These are phyloP conservation scores for Lanistes nyassanus DNA, from an alignment of 1,140 invertebrate species.

Conservation along the genomic window DNA sequence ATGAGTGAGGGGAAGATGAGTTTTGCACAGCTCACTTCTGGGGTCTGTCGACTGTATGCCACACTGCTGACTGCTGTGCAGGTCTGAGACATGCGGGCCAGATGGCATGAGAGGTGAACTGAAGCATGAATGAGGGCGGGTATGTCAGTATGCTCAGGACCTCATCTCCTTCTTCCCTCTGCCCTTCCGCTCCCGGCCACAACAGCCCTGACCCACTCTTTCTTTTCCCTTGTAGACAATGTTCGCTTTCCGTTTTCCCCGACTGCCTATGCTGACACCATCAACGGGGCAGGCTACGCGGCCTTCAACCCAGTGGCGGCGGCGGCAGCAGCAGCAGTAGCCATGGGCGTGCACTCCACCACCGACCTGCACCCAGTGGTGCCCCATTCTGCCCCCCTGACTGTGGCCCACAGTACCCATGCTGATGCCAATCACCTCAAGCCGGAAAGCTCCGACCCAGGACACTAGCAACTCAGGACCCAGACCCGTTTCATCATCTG, in stretches of 20 bases:
- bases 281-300: conserved; percentile 62
- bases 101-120: neutral
- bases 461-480: conserved; percentile 4
- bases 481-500: no score
- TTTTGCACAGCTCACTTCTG: no score
- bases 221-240: conserved; percentile 38
- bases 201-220: conserved; percentile 7
- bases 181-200: neutral
- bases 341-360: conserved; percentile 65
- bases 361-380: conserved; percentile 59
- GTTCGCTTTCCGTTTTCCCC: conserved; percentile 46
- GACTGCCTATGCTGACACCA: conserved; percentile 53
- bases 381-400: conserved; percentile 53
- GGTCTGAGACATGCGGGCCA: neutral
- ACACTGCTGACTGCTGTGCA: conserved; percentile 2
- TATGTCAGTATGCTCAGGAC: conserved; percentile 7
- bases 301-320: conserved; percentile 50
- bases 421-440: conserved; percentile 62
- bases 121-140: neutral
- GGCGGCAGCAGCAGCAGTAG: conserved; percentile 37
- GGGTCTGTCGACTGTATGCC: neutral
- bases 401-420: conserved; percentile 59
- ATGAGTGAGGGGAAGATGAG: no score
- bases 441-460: conserved; percentile 41
- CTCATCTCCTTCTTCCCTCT: neutral